Percentiles rank a stretch among this genome's conserved stretches.
These are phyloP conservation scores for Poeciliopsis presidionis DNA, from an alignment of 2,797 vertebrate species.

Conservation along the genomic window DNA sequence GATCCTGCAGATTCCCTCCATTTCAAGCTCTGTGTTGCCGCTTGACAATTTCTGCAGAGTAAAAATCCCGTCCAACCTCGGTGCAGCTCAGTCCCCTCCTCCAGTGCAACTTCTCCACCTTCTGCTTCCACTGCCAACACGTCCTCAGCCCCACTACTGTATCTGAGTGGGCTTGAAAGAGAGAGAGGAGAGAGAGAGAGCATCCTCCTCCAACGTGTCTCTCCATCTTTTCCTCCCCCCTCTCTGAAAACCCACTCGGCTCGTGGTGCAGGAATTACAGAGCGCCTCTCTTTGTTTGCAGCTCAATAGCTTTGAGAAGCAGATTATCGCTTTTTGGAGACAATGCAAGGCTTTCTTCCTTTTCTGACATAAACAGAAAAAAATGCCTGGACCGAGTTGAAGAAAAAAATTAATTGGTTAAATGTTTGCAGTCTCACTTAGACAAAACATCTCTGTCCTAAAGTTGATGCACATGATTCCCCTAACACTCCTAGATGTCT, in stretches of 20 bases:
- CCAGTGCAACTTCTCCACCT: constrained; percentile 42
- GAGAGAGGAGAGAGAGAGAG: constrained; percentile 19
- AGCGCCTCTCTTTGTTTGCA: constrained; percentile 25
- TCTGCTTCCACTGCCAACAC: constrained; percentile 35
- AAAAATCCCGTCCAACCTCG: constrained; percentile 33
- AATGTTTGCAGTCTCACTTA: background rate
- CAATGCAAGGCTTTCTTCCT: background rate
- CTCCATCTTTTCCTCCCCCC: constrained; percentile 9
- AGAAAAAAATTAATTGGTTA: background rate
- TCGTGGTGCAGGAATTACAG: constrained; percentile 29
- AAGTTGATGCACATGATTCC: constrained; percentile 10
- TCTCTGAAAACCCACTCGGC: constrained; percentile 17
- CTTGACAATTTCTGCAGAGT: constrained; percentile 4
- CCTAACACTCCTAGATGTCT: constrained; percentile 17
- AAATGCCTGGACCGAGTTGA: background rate
- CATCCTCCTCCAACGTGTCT: constrained; percentile 10
- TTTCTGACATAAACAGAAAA: background rate
- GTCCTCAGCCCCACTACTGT: constrained; percentile 47
- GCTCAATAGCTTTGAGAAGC: background rate
- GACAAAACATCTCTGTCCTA: background rate
- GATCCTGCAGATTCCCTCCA: constrained; percentile 78
- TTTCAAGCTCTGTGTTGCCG: constrained; percentile 56
- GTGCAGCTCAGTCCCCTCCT: constrained; percentile 27
- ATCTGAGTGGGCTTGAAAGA: constrained; percentile 24
- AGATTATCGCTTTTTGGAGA: background rate